phyloP scores from a whole-genome alignment of 1,140 invertebrate species.

The Gyrodactylus salaris region DNA sequence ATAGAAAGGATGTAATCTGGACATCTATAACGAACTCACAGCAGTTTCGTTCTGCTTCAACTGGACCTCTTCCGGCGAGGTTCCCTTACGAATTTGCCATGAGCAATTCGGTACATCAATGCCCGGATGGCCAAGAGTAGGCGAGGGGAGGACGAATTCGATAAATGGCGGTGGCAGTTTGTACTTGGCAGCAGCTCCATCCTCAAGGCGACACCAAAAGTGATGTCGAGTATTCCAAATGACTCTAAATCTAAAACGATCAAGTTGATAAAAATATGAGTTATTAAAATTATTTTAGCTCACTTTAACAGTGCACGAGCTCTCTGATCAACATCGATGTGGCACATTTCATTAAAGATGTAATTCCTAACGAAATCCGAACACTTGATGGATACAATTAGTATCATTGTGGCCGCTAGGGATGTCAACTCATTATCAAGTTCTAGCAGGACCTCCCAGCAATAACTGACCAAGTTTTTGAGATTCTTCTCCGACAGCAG shows the following conservation, averaged over 20 bases:
- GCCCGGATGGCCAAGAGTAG: conserved; percentile 43
- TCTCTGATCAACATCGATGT: conserved; percentile 36
- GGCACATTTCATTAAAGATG: conserved; percentile 47
- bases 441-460: conserved; percentile 67
- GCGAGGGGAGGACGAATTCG: conserved; percentile 86
- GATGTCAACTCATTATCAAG: conserved; percentile 26
- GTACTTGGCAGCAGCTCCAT: conserved; percentile 59
- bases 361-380: conserved; percentile 49
- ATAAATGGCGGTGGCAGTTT: conserved; percentile 90
- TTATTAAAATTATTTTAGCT: too few relatives aligned
- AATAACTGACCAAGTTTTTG: conserved; percentile 45
- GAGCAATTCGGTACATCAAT: neutral
- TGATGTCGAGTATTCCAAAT: conserved; percentile 88
- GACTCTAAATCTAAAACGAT: conserved; percentile 43
- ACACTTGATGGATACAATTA: conserved; percentile 52
- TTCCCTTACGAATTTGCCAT: neutral
- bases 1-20: neutral
- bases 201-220: conserved; percentile 93
- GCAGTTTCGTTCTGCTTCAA: conserved; percentile 1
- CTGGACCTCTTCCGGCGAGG: neutral
- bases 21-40: neutral
- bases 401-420: conserved; percentile 51
- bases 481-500: conserved; percentile 54
- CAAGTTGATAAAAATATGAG: too few relatives aligned
- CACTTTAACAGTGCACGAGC: conserved; percentile 45